Base-by-base conservation (phyloP, 1,140 invertebrate species). In the Choristoneura fumiferana region DNA sequence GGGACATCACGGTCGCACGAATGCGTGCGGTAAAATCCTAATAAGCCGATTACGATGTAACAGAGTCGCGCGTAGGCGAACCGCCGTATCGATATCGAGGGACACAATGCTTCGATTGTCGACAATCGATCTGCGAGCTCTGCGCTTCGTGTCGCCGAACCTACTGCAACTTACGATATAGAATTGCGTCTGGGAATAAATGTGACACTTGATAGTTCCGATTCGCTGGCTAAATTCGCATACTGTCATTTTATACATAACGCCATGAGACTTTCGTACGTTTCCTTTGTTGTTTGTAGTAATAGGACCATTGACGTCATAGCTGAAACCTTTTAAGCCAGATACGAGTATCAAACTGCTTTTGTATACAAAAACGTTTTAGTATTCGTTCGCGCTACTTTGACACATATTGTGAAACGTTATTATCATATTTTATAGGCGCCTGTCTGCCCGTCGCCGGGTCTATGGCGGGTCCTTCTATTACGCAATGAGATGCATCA, bases 31-130 rank as follows among this genome's bases (percentile, higher is more conserved):
- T 73, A 72, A 71, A 73, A 69, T 77, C 74, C 67, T 74, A 81
- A 80, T 83, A 83, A 85, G 75, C 78, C 68, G 78, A 81, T 83
- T 80, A 78, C 69, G 72, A 74, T 76, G 71, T 67, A 80, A 75
- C 65, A 64, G 58, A 71, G 69, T 69, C 68, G 58, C 12, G 73
- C 67, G 79, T 84, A 69, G 79, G 81, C 71, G 73, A 56, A 56
- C 43, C 67, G 64, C 65, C 60, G 65, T 72, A 77, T 78, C 74
- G 73, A 74, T 76, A 69, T 72, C 62, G 71, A 69, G 36, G 72
- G 66, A 66, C 72, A 73, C 67, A 73, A 73, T 81, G 66, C 58
- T 69, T 72, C 60, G 73, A 82, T 80, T 79, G 75, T 80, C 74
- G 70, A 76, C 70, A 71, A 81, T 76, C 65, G 71, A 79, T 85